Base-by-base conservation (phyloP, 2,113 vertebrate genomes). In the Maccullochella peelii region DNA sequence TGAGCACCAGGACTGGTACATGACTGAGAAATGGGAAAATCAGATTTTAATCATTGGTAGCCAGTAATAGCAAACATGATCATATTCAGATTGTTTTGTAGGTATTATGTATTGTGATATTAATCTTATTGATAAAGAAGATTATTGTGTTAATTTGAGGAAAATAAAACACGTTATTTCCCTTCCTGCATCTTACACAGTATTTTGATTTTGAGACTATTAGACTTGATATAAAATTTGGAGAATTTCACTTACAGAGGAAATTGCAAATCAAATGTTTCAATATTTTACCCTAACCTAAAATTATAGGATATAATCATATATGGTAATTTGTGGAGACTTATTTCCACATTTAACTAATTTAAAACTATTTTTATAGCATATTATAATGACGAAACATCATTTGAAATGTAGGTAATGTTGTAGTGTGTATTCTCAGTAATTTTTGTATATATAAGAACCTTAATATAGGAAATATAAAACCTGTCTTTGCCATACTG, bases 1-100 rank as follows among this genome's bases (percentile, higher is more conserved):
- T 99, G 89, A 93, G 96, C 92, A 58, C 90, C 2, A 12, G 62
- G 20, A 92, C 87, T 50, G 78, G 20, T 6, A 1, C 50, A 20
- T 18, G 66, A 30, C 42, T 36, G 20, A 36, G 40, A 57, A 1
- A 68, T 4, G 2, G 33, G 27, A 5, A 62, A 42, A 33, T 23
- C 9, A n/a, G 2, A 25, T 42, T 14, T 7, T 18, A 18, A 65
- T 38, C 11, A 63, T 0, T 58, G 23, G 20, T 30, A 16, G 40
- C 8, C 14, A 25, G 11, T 10, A 57, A 44, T 12, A 30, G 18
- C 4, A 9, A 65, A 23, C 33, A 47, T 44, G 30, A 38, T 55
- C 50, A 54, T 30, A 71, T 15, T 55, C 30, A 12, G 47, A 23
- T 5, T 36, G 27, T 42, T 20, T 21, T 33, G 44, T 6, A 50